Conservation (phyloP, 2,797 vertebrate genomes). For the Fistularia commersonii region DNA sequence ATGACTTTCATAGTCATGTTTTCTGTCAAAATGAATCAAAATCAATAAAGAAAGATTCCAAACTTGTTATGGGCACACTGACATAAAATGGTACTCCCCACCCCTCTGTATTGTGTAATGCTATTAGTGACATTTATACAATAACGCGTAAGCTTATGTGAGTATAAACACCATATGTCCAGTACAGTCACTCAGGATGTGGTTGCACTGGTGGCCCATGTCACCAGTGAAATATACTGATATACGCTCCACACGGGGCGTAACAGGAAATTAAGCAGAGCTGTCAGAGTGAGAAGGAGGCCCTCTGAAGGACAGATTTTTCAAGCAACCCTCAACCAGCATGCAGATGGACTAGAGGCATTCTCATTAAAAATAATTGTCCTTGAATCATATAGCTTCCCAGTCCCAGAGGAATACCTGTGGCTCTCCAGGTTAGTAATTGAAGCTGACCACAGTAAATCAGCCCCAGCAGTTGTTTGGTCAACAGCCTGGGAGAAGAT, state of each 20-base stretch:
- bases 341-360: constrained; percentile 67
- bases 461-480: constrained; percentile 18
- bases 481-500: constrained; percentile 43
- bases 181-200: no score
- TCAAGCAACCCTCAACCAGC: constrained; percentile 57
- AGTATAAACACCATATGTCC: no score
- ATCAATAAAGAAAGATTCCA: no score
- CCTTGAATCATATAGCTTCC: constrained; percentile 65
- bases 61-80: no score
- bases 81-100: no score
- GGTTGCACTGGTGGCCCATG: no score
- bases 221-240: constrained; percentile 1
- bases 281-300: constrained; percentile 49
- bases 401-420: constrained; percentile 59
- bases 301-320: constrained; percentile 63
- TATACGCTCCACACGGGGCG: not conserved
- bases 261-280: constrained; percentile 2
- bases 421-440: constrained; percentile 56
- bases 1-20: no score
- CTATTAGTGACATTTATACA: no score
- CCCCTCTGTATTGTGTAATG: no score
- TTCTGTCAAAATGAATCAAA: no score
- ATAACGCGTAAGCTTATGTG: no score
- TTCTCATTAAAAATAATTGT: constrained; percentile 74
- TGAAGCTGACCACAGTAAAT: constrained; percentile 71